Conservation (phyloP, 23 tunicate species). For the Ciona savignyi region DNA sequence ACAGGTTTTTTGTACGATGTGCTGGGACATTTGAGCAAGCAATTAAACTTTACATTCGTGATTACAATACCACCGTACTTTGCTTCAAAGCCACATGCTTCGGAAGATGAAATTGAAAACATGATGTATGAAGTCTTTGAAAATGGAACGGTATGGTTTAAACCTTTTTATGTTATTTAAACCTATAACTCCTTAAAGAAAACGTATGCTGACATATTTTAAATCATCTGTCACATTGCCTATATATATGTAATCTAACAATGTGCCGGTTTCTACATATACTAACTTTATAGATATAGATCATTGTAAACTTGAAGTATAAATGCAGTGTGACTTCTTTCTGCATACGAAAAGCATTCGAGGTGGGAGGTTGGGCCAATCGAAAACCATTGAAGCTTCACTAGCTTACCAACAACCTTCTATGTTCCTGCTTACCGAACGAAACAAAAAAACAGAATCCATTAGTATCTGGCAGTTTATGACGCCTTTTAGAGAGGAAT, state of each 20-base stretch:
- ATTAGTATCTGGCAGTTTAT: constrained; percentile 62
- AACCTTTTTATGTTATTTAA: no score
- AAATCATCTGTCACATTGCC: no score
- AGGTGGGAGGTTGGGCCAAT: constrained; percentile 37
- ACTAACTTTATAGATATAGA: not conserved
- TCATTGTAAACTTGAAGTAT: not conserved
- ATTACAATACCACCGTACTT: constrained; percentile 19
- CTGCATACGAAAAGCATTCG: constrained; percentile 54
- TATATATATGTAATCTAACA: no score
- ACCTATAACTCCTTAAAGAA: not conserved
- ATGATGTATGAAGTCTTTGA: constrained; percentile 24
- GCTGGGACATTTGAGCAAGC: constrained; percentile 5
- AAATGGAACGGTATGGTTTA: constrained; percentile 25
- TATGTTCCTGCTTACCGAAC: constrained; percentile 38
- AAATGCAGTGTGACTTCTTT: constrained; percentile 39
- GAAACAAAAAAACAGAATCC: constrained; percentile 34
- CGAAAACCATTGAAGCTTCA: constrained; percentile 19
- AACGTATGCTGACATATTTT: not conserved
- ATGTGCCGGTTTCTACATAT: not conserved
- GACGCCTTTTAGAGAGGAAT: constrained; percentile 46
- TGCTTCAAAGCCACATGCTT: not conserved
- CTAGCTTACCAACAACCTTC: constrained; percentile 44
- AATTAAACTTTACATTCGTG: constrained; percentile 33
- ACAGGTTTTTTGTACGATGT: constrained; percentile 45
- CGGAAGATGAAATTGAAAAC: constrained; percentile 20